Percentiles rank a stretch among this genome's conserved stretches.
Conservation (phyloP, 2,888 invertebrate species). For the Xestobium rufovillosum region DNA sequence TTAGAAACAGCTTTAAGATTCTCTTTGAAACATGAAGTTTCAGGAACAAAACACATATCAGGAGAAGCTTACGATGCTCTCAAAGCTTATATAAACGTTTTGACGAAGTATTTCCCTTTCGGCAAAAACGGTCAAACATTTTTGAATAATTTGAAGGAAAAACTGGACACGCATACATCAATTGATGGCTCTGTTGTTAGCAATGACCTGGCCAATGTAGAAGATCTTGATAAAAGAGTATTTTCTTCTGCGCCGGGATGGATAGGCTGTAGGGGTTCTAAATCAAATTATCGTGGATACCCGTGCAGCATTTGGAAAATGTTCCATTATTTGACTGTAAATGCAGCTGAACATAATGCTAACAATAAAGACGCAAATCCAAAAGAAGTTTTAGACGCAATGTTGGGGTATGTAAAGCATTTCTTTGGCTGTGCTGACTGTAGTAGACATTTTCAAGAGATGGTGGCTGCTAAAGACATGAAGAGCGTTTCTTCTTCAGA, state of each 20-base stretch:
- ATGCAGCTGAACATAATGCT: slow-evolving; percentile 48
- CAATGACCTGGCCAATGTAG: slow-evolving; percentile 46
- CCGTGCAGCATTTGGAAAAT: slow-evolving; percentile 93
- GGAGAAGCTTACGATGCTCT: slow-evolving; percentile 68
- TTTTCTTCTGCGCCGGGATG: slow-evolving; percentile 54
- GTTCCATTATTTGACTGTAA: slow-evolving; percentile 87
- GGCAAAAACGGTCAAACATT: slow-evolving; percentile 58
- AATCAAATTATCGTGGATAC: slow-evolving; percentile 70
- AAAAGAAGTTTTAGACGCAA: slow-evolving; percentile 66
- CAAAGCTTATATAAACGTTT: slow-evolving; percentile 61
- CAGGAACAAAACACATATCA: slow-evolving; percentile 57
- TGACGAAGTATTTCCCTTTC: slow-evolving; percentile 75
- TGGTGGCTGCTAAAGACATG: slow-evolving; percentile 66
- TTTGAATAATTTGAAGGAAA: slow-evolving; percentile 53
- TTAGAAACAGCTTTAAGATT: slow-evolving; percentile 80
- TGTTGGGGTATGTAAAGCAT: slow-evolving; percentile 80
- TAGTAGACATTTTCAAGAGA: slow-evolving; percentile 78
- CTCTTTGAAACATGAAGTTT: slow-evolving; percentile 77
- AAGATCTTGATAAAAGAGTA: slow-evolving; percentile 50
- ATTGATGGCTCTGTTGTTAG: slow-evolving; percentile 56
- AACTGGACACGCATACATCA: slow-evolving; percentile 45
- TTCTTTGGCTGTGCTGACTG: slow-evolving; percentile 95
- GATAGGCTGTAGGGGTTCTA: slow-evolving; percentile 77
- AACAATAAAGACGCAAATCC: slow-evolving; percentile 46
- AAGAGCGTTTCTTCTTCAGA: slow-evolving; percentile 62